These are phyloP conservation scores for Trialeurodes vaporariorum DNA, from an alignment of 1,140 invertebrate species.

Conservation along the genomic window DNA sequence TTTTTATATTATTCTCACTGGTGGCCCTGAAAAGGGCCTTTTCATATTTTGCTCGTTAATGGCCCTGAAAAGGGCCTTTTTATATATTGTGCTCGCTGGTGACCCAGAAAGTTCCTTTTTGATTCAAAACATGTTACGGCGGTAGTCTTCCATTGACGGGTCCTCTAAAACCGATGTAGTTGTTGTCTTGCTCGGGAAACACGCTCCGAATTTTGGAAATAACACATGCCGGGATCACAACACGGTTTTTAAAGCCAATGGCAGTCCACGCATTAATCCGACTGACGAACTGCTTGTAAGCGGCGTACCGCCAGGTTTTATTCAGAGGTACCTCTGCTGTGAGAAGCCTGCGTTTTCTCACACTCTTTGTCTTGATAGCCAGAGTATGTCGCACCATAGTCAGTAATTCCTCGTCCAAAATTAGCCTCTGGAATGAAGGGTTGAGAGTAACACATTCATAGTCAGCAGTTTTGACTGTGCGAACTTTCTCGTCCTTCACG, in stretches of 20 bases:
- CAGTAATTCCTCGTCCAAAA: slow-evolving; percentile 10
- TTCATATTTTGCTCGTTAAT: no score
- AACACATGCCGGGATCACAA: slow-evolving; percentile 9
- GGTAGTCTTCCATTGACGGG: not conserved
- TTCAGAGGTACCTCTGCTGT: not conserved
- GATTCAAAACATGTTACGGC: slow-evolving; percentile 7
- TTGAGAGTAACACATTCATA: slow-evolving; percentile 3
- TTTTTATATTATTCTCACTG: no score
- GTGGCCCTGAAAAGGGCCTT: no score
- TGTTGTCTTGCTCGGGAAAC: slow-evolving; percentile 6
- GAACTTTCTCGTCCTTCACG: slow-evolving; percentile 1
- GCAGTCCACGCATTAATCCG: slow-evolving; percentile 8
- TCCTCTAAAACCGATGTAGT: slow-evolving; percentile 8
- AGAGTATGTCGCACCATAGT: slow-evolving; percentile 1
- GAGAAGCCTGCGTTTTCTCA: no score
- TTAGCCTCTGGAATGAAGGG: not conserved
- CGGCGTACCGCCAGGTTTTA: slow-evolving; percentile 7
- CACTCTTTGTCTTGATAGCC: slow-evolving; percentile 2
- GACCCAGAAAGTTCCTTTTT: not conserved
- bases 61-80: no score
- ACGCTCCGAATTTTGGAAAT: slow-evolving; percentile 1
- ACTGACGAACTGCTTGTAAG: slow-evolving; percentile 8
- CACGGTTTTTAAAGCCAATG: not conserved
- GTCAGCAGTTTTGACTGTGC: not conserved
- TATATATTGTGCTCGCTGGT: no score